phyloP scores from a whole-genome alignment of 2,888 invertebrate species.

The Hemistola chrysoprasaria region DNA sequence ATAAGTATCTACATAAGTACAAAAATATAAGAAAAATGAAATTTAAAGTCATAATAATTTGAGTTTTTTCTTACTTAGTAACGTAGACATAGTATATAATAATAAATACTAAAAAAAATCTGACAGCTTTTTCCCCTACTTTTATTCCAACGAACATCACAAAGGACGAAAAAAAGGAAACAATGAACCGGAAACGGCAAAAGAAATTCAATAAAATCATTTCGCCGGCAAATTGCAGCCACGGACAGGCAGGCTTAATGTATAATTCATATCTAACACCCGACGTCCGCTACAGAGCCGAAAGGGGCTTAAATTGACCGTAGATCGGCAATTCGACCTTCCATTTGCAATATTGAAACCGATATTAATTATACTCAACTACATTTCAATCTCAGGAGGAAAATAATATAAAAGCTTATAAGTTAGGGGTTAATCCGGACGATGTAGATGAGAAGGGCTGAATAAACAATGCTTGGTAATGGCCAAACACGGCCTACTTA shows the following conservation, averaged over 20 bases:
- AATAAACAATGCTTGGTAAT: conserved; percentile 52
- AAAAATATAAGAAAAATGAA: too few species aligned
- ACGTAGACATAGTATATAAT: too few species aligned
- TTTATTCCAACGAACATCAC: conserved; percentile 10
- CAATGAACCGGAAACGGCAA: conserved; percentile 21
- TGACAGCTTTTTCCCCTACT: conserved; percentile 1
- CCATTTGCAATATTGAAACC: conserved; percentile 50
- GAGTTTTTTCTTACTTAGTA: too few species aligned
- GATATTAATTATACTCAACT: conserved; percentile 49
- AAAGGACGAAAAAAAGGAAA: conserved; percentile 16
- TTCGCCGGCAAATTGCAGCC: conserved; percentile 42
- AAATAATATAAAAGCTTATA: conserved; percentile 22
- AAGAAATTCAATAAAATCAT: conserved; percentile 39
- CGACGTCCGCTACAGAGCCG: conserved; percentile 51
- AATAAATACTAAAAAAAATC: too few species aligned
- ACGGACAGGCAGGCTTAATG: conserved; percentile 49
- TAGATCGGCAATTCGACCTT: conserved; percentile 55
- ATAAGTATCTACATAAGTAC: too few species aligned
- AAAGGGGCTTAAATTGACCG: conserved; percentile 65
- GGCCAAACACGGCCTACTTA: conserved; percentile 47
- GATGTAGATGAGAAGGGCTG: conserved; percentile 35
- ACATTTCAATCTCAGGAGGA: conserved; percentile 28
- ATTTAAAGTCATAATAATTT: too few species aligned
- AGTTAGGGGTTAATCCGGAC: conserved; percentile 35
- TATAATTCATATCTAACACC: conserved; percentile 67